These are phyloP conservation scores for Paradoxurus hermaphroditus DNA, from an alignment of 2,113 vertebrate genomes.

Conservation along the genomic window DNA sequence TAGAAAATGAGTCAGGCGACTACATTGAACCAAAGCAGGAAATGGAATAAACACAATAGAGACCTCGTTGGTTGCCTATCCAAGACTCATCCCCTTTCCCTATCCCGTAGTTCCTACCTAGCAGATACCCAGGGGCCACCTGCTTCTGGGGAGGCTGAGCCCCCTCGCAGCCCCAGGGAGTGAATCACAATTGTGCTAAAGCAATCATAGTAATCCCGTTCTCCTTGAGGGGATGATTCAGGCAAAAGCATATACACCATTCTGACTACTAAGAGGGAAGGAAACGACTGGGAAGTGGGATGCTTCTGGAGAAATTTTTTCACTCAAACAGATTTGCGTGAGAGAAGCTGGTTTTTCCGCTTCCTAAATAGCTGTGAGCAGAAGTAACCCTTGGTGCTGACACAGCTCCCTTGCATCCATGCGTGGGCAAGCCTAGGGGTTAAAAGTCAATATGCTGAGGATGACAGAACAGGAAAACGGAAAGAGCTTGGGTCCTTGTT, in stretches of 20 bases:
- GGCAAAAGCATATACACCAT: background rate
- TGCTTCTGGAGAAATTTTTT: background rate
- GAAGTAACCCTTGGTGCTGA: background rate
- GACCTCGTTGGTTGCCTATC: background rate
- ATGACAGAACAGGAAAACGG: background rate
- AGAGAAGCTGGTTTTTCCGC: background rate
- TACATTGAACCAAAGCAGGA: background rate
- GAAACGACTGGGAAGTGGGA: accelerated
- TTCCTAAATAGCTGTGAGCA: background rate
- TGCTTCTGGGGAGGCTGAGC: background rate
- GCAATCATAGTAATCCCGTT: background rate
- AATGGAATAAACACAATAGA: background rate
- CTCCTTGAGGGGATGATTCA: background rate
- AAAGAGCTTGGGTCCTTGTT: background rate
- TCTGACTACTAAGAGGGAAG: background rate
- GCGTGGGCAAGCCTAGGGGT: background rate
- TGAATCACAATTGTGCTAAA: background rate
- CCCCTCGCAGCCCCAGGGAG: background rate
- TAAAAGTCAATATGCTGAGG: background rate
- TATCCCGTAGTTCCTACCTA: background rate
- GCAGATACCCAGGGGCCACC: background rate
- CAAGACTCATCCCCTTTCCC: background rate
- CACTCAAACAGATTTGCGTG: background rate
- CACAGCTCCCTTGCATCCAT: background rate
- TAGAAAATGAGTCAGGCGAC: background rate